Evolutionary conservation across 2,888 invertebrate species (phyloP), one percentile per base, ranked within the genome.

Genomic region (Himalopsyche anomala): DNA sequence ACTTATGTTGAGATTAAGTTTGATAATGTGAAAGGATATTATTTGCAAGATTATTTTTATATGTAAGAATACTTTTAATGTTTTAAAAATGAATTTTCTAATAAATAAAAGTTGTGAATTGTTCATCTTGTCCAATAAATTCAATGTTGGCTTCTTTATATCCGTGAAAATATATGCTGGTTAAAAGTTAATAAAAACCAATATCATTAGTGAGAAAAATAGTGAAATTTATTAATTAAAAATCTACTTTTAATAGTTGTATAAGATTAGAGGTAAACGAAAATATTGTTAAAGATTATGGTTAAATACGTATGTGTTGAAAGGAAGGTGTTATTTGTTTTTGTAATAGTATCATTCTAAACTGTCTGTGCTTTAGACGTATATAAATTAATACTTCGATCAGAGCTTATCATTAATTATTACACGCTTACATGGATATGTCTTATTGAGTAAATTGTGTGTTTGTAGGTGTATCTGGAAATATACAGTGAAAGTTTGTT

Each of bases 21-120:
- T 3, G 51, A 51, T 51, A 15, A 42, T 42, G 42, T 42, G 5
- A 51, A 51, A 15, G 42, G 80, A 84, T 40, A 80, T 84, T 40
- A 55, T 84, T 84, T 84, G 84, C 84, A 38, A 84, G 55, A 19
- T 17, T 84, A 42, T 54, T n/a, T 84, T n/a, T 84, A 11, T 69
- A 11, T 69, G 6, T 11, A 69, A 12, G 17, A 5, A 38, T 74
- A 74, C 38, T 74, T 11, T 74, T 2, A 9, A 19, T 0, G 74
- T 19, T 19, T 45, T 74, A 36, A 74, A 19, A 74, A n/a, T 19
- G 11, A 74, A 19, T 19, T 38, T 5, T 74, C 11, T 4, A 51
- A 15, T 3, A 12, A 51, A 51, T 3, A 0, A 4, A 51, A 3
- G 15, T 15, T 51, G 4, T 15, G 5, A 51, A 51, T 15, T 8